phyloP scores from a whole-genome alignment of 2,113 vertebrate genomes.

The Dromaius novaehollandiae region DNA sequence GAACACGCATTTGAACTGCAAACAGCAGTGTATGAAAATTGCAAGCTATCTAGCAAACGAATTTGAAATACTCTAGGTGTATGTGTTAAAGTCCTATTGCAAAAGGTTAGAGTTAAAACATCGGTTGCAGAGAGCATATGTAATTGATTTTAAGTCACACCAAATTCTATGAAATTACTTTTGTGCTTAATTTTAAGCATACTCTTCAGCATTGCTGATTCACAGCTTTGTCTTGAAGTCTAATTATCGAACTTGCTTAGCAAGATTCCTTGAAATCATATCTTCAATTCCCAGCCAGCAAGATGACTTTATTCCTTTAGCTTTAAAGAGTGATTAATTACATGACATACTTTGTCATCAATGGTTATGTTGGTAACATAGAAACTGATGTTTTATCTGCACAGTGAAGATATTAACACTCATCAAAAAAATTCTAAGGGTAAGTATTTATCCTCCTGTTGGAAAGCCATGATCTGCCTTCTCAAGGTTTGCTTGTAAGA shows the following conservation, averaged over 20 bases:
- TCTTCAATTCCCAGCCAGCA: not conserved
- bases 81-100: not conserved
- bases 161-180: not conserved
- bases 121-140: not conserved
- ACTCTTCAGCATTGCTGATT: not conserved
- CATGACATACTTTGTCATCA: not conserved
- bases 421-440: not conserved
- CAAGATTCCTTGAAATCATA: not conserved
- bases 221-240: not conserved
- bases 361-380: not conserved
- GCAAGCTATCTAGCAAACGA: constrained; percentile 16
- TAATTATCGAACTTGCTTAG: not conserved
- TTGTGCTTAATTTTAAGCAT: not conserved
- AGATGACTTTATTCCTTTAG: not conserved
- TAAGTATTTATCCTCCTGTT: not conserved
- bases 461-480: not conserved
- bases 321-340: not conserved
- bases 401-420: not conserved
- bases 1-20: not conserved
- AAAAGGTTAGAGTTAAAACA: not conserved
- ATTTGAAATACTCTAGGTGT: not conserved
- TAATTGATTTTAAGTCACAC: not conserved
- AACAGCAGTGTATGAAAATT: constrained; percentile 28
- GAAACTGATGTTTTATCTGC: not conserved
- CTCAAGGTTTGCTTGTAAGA: not conserved